Percentiles rank a stretch among this genome's conserved stretches.
Conservation (phyloP, 2,797 vertebrate species). For the Champsocephalus gunnari region DNA sequence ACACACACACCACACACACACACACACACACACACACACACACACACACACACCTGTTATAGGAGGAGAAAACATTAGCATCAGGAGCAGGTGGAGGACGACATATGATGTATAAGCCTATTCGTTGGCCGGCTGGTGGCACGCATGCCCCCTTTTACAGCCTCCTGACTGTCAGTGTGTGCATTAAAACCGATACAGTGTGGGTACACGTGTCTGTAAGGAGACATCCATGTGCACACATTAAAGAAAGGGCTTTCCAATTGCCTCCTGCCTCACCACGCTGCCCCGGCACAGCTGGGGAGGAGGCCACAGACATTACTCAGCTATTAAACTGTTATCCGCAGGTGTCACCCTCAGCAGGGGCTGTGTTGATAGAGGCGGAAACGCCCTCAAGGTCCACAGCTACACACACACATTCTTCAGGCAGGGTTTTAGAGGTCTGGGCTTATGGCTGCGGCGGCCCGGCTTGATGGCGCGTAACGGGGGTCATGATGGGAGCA, state of each 20-base stretch:
- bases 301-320: slow-evolving; percentile 74
- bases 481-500: slow-evolving; percentile 47
- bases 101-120: slow-evolving; percentile 43
- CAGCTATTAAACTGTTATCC: slow-evolving; percentile 81
- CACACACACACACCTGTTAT: slow-evolving; percentile 36
- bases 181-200: slow-evolving; percentile 10
- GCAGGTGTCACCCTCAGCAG: slow-evolving; percentile 80
- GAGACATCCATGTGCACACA: slow-evolving; percentile 20
- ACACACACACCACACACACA: slow-evolving; percentile 17
- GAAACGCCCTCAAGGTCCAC: slow-evolving; percentile 65
- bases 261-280: slow-evolving; percentile 54
- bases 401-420: slow-evolving; percentile 43
- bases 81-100: slow-evolving; percentile 46
- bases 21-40: slow-evolving; percentile 24
- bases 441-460: slow-evolving; percentile 37
- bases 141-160: slow-evolving; percentile 50
- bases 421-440: slow-evolving; percentile 45
- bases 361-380: slow-evolving; percentile 64
- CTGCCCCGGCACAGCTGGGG: slow-evolving; percentile 65
- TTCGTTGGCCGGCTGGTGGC: slow-evolving; percentile 29
- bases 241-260: slow-evolving; percentile 56
- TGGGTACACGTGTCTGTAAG: slow-evolving; percentile 29
- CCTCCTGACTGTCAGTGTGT: slow-evolving; percentile 31
- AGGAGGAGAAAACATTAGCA: slow-evolving; percentile 42
- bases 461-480: slow-evolving; percentile 57